Percentiles rank a stretch among this genome's conserved stretches.
These are phyloP conservation scores for Phalloptychus januarius DNA, from an alignment of 2,797 vertebrate genomes.

Conservation along the genomic window DNA sequence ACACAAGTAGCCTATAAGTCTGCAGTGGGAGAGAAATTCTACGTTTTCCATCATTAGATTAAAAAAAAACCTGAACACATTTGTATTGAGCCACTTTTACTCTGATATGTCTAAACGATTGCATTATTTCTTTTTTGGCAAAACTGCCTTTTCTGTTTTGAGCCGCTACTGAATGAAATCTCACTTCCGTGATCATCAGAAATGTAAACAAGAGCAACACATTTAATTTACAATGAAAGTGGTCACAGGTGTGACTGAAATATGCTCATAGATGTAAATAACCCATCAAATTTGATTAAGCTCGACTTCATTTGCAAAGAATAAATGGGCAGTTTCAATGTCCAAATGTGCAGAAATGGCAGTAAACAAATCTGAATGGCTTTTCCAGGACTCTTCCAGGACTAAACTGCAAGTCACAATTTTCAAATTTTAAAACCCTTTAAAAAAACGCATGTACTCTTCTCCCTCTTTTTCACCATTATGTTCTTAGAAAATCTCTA, in stretches of 20 bases:
- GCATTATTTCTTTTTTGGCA: too few relatives aligned
- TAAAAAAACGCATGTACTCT: background rate
- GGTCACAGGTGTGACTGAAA: background rate
- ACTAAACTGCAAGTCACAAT: background rate
- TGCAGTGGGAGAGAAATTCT: background rate
- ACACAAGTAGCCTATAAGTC: too few relatives aligned
- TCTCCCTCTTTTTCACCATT: background rate
- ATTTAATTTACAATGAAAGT: background rate
- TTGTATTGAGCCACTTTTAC: background rate
- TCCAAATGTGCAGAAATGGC: background rate
- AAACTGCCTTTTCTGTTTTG: too few relatives aligned
- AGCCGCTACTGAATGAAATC: too few relatives aligned
- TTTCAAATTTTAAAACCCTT: background rate
- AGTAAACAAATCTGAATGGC: background rate
- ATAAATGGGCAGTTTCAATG: background rate
- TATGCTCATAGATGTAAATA: background rate
- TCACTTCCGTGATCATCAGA: too few relatives aligned
- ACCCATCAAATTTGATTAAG: background rate
- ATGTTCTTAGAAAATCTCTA: background rate
- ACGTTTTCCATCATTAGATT: background rate
- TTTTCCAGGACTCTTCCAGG: too few relatives aligned
- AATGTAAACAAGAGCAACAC: too few relatives aligned
- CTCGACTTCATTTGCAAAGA: background rate
- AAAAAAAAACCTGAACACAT: background rate
- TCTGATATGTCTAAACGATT: background rate